Evolutionary conservation across 2,113 vertebrate genomes (phyloP).

Genomic region (Antechinus flavipes): DNA sequence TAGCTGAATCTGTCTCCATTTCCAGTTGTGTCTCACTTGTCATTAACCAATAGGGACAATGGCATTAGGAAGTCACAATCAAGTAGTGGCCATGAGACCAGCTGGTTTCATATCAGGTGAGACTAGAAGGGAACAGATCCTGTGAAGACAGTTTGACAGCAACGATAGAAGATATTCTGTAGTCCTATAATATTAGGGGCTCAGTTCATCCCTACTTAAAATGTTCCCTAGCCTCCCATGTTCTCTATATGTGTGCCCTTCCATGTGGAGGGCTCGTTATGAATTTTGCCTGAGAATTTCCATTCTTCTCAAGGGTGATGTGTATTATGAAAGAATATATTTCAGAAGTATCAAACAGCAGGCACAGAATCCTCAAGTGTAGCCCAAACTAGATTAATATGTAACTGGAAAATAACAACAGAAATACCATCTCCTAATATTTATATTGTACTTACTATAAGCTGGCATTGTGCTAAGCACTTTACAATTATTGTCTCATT

Average conservation of each 20-base stretch:
- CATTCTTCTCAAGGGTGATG: background rate
- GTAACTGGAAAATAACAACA: background rate
- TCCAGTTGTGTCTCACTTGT: background rate
- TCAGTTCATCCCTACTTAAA: background rate
- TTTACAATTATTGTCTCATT: no score
- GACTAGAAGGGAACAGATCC: background rate
- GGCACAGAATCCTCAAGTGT: no score
- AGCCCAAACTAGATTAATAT: background rate
- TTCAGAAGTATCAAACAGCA: background rate
- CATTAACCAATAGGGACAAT: background rate
- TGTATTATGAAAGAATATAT: background rate
- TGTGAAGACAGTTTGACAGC: background rate
- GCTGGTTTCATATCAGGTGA: background rate
- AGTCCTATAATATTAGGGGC: background rate
- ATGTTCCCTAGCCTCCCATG: background rate
- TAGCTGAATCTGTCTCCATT: background rate
- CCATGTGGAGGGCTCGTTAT: background rate
- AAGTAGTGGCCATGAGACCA: background rate
- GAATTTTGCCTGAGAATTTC: background rate
- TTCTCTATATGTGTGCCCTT: background rate
- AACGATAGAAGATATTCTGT: background rate
- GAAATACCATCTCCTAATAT: background rate
- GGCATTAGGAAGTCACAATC: background rate
- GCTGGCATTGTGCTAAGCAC: background rate
- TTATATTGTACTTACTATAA: background rate